These are phyloP conservation scores for Athalia cordata DNA, from an alignment of 2,888 invertebrate species.

Conservation along the genomic window DNA sequence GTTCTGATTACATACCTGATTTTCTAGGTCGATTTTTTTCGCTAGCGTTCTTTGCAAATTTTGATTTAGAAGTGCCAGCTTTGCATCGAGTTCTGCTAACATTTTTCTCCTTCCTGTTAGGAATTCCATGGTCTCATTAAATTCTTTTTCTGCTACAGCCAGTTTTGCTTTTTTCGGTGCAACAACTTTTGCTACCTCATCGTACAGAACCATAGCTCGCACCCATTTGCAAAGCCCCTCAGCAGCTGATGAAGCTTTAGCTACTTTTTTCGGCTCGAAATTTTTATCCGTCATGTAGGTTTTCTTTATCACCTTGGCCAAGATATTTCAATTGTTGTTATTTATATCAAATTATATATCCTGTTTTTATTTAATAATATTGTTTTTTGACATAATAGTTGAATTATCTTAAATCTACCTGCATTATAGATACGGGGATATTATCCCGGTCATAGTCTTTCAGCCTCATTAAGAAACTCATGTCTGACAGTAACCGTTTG, in stretches of 20 bases:
- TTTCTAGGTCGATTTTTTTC: slow-evolving; percentile 82
- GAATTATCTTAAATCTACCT: slow-evolving; percentile 73
- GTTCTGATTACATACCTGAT: slow-evolving; percentile 80
- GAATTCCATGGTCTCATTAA: slow-evolving; percentile 88
- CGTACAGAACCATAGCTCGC: slow-evolving; percentile 92
- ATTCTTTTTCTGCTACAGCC: slow-evolving; percentile 86
- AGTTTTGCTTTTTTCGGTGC: slow-evolving; percentile 91
- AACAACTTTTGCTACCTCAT: slow-evolving; percentile 87
- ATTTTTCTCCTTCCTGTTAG: slow-evolving; percentile 88
- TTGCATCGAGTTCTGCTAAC: slow-evolving; percentile 85
- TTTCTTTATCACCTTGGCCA: slow-evolving; percentile 58
- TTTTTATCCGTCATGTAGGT: slow-evolving; percentile 78
- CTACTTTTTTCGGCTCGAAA: slow-evolving; percentile 87
- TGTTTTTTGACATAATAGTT: background rate
- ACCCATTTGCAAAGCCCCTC: slow-evolving; percentile 96
- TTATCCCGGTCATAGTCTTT: slow-evolving; percentile 91
- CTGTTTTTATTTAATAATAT: too few species aligned
- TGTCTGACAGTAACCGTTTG: slow-evolving; percentile 87
- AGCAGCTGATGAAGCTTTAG: slow-evolving; percentile 94
- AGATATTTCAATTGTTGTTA: background rate
- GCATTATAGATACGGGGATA: slow-evolving; percentile 83
- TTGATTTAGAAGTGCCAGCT: slow-evolving; percentile 82
- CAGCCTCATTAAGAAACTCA: slow-evolving; percentile 84
- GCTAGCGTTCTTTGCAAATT: slow-evolving; percentile 80
- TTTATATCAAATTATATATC: background rate